A percentile compares a stretch with the other conserved stretches of the same genome.
Evolutionary conservation across 1,140 invertebrate species (phyloP).

Genomic region (Panagrolaimus sp.): DNA sequence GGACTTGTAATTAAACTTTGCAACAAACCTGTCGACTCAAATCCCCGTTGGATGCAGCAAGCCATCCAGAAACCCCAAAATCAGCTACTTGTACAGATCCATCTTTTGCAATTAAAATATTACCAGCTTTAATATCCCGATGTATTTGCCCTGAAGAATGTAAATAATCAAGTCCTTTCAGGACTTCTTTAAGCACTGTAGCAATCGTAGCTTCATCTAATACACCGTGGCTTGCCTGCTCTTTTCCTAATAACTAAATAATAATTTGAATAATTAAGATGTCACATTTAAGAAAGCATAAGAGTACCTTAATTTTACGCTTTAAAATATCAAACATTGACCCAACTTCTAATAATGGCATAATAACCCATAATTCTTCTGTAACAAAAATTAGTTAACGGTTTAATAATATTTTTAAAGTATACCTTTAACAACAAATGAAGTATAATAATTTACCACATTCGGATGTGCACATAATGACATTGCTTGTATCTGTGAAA

Average conservation of each 20-base stretch:
- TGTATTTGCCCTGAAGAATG: conserved; percentile 98
- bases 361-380: conserved; percentile 94
- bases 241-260: conserved; percentile 68
- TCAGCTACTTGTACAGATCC: conserved; percentile 91
- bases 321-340: conserved; percentile 96
- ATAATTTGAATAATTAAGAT: no score
- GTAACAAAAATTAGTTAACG: no score
- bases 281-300: no score
- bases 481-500: conserved; percentile 77
- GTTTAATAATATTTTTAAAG: no score
- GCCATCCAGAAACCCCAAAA: conserved; percentile 68
- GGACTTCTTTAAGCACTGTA: conserved; percentile 94
- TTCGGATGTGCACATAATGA: conserved; percentile 97
- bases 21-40: conserved; percentile 77
- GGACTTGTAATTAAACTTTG: no score
- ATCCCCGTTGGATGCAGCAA: conserved; percentile 79
- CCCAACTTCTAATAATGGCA: conserved; percentile 70
- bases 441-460: conserved; percentile 97
- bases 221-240: conserved; percentile 87
- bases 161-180: conserved; percentile 97
- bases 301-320: conserved; percentile 67
- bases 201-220: conserved; percentile 98
- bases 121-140: conserved; percentile 70
- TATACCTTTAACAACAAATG: conserved; percentile 70
- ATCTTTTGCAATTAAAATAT: conserved; percentile 92